Base-by-base conservation (phyloP, 2,113 vertebrate genomes). In the Capreolus pygargus region DNA sequence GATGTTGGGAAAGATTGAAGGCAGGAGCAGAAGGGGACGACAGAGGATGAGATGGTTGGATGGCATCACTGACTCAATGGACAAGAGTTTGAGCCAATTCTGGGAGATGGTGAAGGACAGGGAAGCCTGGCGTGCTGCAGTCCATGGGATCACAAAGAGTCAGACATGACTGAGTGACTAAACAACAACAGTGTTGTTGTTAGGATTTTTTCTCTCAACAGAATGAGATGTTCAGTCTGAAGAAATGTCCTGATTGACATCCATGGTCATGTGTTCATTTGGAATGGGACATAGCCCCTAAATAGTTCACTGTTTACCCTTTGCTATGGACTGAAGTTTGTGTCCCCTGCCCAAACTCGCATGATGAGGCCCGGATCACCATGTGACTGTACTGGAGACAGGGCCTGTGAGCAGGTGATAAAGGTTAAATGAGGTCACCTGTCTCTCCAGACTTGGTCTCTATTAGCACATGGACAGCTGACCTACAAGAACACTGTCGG, bases 91-190 rank as follows among this genome's bases (percentile, higher is more conserved):
- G 36, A 25, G 67, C n/a, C 9, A 74, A 39, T 11, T 74, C 36
- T 74, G 19, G 67, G 36, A 39, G 67, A 39, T 3, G 6, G 67
- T 39, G 67, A 70, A 23, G 36, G n/a, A 25, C n/a, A 74, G 67
- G 12, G 19, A 23, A 39, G 67, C 67, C 67, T 74, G 67, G 19
- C 0, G 1, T 23, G n/a, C 67, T 39, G 19, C 19, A 23, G n/a
- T 3, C 67, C 67, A 6, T 13, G n/a, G n/a, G n/a, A 19, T 74
- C 67, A 23, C 67, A 74, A 70, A 33, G n/a, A 74, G 19, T 39
- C 1, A 0, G 67, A 39, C 19, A 39, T 0, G 19, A 74, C n/a
- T 23, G 67, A 6, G n/a, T 1, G 5, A 70, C 19, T 39, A 21
- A 74, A 39, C 19, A n/a, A 17, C 33, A 70, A 12, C n/a, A 74